Percentiles rank a stretch among this genome's conserved stretches.
Evolutionary conservation across 2,797 vertebrate species (phyloP).

Genomic region (Philypnodon macrostomus): DNA sequence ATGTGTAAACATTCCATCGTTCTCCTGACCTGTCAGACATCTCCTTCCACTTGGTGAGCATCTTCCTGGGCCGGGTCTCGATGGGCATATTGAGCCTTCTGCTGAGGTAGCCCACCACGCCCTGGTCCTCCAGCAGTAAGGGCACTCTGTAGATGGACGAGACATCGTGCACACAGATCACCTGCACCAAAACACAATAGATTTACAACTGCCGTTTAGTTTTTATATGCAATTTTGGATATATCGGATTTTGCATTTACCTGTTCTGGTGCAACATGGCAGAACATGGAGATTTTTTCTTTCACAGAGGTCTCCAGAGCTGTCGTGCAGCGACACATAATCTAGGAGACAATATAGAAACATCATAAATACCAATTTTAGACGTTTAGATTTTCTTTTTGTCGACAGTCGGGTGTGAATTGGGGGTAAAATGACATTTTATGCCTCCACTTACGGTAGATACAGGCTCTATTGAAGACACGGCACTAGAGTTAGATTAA

Average conservation of each 20-base stretch:
- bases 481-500: no score
- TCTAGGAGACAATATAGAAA: conserved; percentile 60
- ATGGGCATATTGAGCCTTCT: conserved; percentile 85
- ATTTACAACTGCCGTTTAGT: not conserved
- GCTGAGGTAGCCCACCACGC: conserved; percentile 87
- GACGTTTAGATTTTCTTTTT: no score
- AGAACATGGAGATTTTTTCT: conserved; percentile 99
- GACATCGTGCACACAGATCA: conserved; percentile 94
- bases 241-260: conserved; percentile 55
- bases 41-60: conserved; percentile 96
- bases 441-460: no score
- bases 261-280: conserved; percentile 94
- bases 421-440: no score
- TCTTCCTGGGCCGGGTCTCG: conserved; percentile 81
- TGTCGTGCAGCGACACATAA: conserved; percentile 91
- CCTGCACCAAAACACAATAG: conserved; percentile 67
- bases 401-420: no score
- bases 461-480: no score
- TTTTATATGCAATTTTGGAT: not conserved
- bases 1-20: not conserved
- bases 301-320: conserved; percentile 90
- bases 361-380: no score
- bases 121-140: conserved; percentile 89
- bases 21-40: conserved; percentile 94
- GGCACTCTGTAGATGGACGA: conserved; percentile 92